Base-by-base conservation (phyloP, 2,888 invertebrate species). In the Heliconius erato region DNA sequence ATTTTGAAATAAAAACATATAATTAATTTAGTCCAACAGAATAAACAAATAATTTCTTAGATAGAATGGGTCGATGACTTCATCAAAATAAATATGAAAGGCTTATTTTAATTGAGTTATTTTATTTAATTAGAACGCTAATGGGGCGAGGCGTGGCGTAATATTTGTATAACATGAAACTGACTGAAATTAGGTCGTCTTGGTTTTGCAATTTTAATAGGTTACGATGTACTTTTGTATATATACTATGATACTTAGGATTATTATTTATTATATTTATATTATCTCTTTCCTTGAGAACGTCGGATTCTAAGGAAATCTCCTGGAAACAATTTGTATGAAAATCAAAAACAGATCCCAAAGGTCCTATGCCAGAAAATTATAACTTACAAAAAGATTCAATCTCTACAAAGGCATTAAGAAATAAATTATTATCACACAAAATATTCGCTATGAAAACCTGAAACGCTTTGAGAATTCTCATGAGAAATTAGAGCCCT, bases 81-180 rank as follows among this genome's bases (percentile, higher is more conserved):
- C 72, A 83, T 67, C 72, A 28, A 28, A 28, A 28, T 59, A n/a
- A 74, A 67, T 74, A 63, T 67, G 14, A 80, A 80, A 67, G 54
- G 35, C 54, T 23, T 74, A 74, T 49, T 80, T 79, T 79, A 83
- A 84, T 81, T 81, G 26, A 77, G 16, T 72, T 77, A 79, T 74
- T 78, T 79, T 71, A 72, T 78, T 79, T 85, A 83, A 81, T 85
- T 83, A 78, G 79, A 78, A 79, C 77, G 77, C 74, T 83, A 82
- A 83, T 85, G 82, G 80, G 79, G 59, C 72, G 44, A 76, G 85
- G 84, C 74, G 82, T 74, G 85, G 77, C 77, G 54, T 83, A 72
- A 82, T 83, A 82, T 83, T 83, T 83, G 83, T 81, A 35, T 54
- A 80, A 82, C 82, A 83, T 82, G 83, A 82, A 81, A 40, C 28